phyloP scores from a whole-genome alignment of 2,888 invertebrate species.

The Labia minor region DNA sequence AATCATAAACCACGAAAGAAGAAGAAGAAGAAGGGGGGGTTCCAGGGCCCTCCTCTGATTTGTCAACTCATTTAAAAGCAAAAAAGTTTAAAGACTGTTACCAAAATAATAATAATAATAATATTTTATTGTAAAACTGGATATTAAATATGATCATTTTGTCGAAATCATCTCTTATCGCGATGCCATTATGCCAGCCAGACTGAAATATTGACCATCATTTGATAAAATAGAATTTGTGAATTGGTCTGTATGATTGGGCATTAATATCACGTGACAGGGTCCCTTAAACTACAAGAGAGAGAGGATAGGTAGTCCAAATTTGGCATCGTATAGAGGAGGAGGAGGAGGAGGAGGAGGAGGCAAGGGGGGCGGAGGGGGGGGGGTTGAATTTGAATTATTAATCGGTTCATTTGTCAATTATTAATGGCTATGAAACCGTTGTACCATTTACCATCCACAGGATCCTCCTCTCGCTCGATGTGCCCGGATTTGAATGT shows the following conservation, averaged over 20 bases:
- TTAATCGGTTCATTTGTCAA: slow-evolving; percentile 13
- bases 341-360: too few relatives aligned
- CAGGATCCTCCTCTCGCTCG: too few relatives aligned
- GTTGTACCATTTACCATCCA: background rate
- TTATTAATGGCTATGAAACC: background rate
- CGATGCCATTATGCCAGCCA: too few relatives aligned
- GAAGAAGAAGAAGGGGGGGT: too few relatives aligned
- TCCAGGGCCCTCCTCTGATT: too few relatives aligned
- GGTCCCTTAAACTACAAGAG: too few relatives aligned
- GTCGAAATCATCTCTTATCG: background rate
- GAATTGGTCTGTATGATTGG: background rate
- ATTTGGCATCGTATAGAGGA: too few relatives aligned
- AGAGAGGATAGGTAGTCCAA: too few relatives aligned
- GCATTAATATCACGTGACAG: background rate
- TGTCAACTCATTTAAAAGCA: too few relatives aligned
- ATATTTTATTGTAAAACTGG: background rate
- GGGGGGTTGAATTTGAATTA: background rate
- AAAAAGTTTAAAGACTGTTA: too few relatives aligned
- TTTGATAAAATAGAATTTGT: background rate
- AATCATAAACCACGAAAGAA: too few relatives aligned
- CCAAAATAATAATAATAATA: background rate
- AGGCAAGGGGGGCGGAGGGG: too few relatives aligned
- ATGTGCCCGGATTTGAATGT: background rate
- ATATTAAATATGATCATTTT: background rate
- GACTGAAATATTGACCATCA: background rate